These are phyloP conservation scores for Agriopis leucophaearia DNA, from an alignment of 2,888 invertebrate species.

Conservation along the genomic window DNA sequence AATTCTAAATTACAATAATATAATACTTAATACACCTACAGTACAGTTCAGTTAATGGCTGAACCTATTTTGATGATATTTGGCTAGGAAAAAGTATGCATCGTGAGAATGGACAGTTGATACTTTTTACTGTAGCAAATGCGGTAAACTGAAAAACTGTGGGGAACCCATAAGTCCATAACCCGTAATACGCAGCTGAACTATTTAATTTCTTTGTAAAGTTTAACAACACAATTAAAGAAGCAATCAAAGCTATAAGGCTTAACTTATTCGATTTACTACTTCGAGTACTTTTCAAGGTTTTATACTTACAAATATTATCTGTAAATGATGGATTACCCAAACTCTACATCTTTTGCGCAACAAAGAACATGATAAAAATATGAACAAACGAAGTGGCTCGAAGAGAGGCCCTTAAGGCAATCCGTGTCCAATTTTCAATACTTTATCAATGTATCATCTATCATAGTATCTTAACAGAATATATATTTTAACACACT, in stretches of 20 bases:
- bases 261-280: not conserved
- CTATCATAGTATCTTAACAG: not conserved
- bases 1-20: too few relatives aligned
- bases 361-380: slow-evolving; percentile 16
- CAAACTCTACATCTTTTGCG: slow-evolving; percentile 12
- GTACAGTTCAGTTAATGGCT: too few relatives aligned
- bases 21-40: too few relatives aligned
- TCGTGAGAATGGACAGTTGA: too few relatives aligned
- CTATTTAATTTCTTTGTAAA: too few relatives aligned
- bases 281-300: slow-evolving; percentile 16
- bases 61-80: too few relatives aligned
- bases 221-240: not conserved
- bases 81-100: too few relatives aligned
- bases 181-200: too few relatives aligned
- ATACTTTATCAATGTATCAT: slow-evolving; percentile 4
- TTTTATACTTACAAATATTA: not conserved
- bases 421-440: slow-evolving; percentile 18
- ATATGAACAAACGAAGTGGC: slow-evolving; percentile 16
- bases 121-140: too few relatives aligned
- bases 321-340: slow-evolving; percentile 14
- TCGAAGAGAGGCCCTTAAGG: slow-evolving; percentile 23
- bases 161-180: too few relatives aligned
- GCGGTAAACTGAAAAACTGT: too few relatives aligned
- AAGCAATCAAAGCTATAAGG: not conserved
- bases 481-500: not conserved